These are phyloP conservation scores for Armadillidium nasatum DNA, from an alignment of 1,140 invertebrate genomes.

Conservation along the genomic window DNA sequence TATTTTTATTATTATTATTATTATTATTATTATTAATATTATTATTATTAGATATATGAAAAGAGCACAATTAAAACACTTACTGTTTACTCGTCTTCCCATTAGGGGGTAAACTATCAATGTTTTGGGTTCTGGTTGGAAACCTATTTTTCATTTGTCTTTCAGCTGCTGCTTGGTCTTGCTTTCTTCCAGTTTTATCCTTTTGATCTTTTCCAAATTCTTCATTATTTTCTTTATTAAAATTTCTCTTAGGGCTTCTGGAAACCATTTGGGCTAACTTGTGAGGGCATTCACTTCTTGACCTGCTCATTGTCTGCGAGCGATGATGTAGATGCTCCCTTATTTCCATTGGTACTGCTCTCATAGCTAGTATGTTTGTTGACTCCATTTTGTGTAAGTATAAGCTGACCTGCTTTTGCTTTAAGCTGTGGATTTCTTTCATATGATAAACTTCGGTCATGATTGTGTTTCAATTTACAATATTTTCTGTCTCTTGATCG, in stretches of 20 bases:
- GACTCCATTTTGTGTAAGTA: not conserved
- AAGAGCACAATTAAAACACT: not conserved
- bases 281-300: not conserved
- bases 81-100: not conserved
- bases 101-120: not conserved
- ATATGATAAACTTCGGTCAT: not conserved
- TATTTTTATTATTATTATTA: not conserved
- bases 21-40: too few species aligned
- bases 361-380: not conserved
- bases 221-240: conserved; percentile 3
- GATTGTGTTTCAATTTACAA: not conserved
- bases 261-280: not conserved
- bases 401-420: not conserved
- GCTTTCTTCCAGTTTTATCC: not conserved
- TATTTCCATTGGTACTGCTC: not conserved
- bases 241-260: conserved; percentile 1
- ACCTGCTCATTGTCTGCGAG: not conserved
- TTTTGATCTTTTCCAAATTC: not conserved
- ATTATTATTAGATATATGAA: not conserved
- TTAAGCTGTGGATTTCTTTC: not conserved
- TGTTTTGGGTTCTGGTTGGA: not conserved
- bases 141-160: not conserved
- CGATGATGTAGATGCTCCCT: not conserved
- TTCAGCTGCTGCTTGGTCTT: not conserved
- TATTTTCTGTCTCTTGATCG: not conserved